Percentiles rank a stretch among this genome's conserved stretches.
These are phyloP conservation scores for Oscheius sp. DNA, from an alignment of 2,888 invertebrate genomes.

Conservation along the genomic window DNA sequence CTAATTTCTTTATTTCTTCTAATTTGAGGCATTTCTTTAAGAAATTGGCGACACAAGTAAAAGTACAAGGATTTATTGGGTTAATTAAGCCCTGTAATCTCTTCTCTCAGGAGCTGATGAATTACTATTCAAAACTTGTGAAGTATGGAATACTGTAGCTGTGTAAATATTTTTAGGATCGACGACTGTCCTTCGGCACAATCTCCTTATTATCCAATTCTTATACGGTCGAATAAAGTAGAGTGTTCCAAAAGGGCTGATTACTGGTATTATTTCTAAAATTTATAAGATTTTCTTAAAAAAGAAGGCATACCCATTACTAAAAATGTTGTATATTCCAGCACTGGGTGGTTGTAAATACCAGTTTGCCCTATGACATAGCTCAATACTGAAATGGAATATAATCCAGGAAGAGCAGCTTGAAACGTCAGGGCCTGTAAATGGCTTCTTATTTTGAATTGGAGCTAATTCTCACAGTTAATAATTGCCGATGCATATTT, in stretches of 20 bases:
- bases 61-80: background rate
- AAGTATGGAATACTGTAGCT: constrained; percentile 16
- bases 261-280: constrained; percentile 12
- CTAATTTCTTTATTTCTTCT: background rate
- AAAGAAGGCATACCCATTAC: constrained; percentile 10
- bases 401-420: constrained; percentile 42
- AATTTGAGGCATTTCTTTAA: background rate
- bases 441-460: too few species aligned
- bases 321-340: constrained; percentile 29
- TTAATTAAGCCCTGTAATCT: background rate
- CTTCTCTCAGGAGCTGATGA: constrained; percentile 1
- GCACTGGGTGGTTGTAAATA: constrained; percentile 20
- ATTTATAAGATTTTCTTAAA: background rate
- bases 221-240: constrained; percentile 29
- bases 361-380: constrained; percentile 48
- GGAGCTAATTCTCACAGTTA: constrained; percentile 2
- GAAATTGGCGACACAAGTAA: background rate
- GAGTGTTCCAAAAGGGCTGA: constrained; percentile 24
- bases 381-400: constrained; percentile 40
- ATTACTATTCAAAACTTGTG: constrained; percentile 16
- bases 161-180: constrained; percentile 28
- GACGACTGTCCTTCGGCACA: constrained; percentile 9
- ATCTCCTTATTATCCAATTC: constrained; percentile 9
- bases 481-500: constrained; percentile 20
- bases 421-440: constrained; percentile 33